Evolutionary conservation across 1,140 invertebrate genomes (phyloP).

Genomic region (Piezodorus guildinii): DNA sequence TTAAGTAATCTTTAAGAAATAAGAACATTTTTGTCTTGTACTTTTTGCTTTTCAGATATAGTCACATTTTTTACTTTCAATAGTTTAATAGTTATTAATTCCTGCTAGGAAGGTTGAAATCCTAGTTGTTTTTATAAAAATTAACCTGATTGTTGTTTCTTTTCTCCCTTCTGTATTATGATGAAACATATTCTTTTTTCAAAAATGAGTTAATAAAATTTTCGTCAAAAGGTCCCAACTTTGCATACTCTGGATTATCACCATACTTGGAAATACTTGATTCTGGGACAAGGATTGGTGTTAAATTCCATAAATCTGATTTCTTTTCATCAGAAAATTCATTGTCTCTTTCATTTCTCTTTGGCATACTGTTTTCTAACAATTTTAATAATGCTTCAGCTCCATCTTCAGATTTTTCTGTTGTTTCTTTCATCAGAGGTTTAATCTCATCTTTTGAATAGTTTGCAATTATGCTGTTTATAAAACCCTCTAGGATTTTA

Average conservation of each 20-base stretch:
- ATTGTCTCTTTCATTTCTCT: neutral
- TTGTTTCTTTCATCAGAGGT: neutral
- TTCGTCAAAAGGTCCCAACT: constrained; percentile 4
- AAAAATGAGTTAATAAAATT: neutral
- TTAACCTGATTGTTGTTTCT: too few relatives aligned
- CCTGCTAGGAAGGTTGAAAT: too few relatives aligned
- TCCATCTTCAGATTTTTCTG: neutral
- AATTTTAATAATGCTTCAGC: neutral
- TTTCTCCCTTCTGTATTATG: too few relatives aligned
- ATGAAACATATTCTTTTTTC: neutral
- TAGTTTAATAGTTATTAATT: too few relatives aligned
- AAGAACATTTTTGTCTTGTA: too few relatives aligned
- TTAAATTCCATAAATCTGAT: neutral
- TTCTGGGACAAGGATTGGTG: neutral
- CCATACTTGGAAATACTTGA: neutral
- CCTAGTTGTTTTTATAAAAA: too few relatives aligned
- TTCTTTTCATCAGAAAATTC: too few relatives aligned
- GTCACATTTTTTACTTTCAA: too few relatives aligned
- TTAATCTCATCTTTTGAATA: neutral
- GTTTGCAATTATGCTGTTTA: constrained; percentile 2
- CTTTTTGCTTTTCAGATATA: too few relatives aligned
- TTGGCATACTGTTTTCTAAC: neutral
- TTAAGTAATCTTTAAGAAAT: too few relatives aligned
- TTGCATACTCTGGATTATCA: neutral
- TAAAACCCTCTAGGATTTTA: constrained; percentile 9